Base-by-base conservation (phyloP, 2,888 invertebrate genomes). In the Spicauda simplicius region DNA sequence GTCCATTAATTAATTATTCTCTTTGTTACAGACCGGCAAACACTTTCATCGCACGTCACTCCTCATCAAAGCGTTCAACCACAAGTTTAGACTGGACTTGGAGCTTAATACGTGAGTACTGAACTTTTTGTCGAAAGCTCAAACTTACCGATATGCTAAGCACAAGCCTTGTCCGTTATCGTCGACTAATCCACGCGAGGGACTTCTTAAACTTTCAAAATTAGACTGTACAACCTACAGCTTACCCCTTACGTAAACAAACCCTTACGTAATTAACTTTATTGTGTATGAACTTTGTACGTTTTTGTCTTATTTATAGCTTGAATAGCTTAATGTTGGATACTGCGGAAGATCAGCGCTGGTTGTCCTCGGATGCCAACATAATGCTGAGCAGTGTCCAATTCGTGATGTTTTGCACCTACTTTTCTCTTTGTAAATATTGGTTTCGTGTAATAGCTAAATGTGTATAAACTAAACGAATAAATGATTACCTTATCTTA, bases 51-150 rank as follows among this genome's bases (percentile, higher is more conserved):
- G 97, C 89, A 98, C 98, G 84, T 98, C 98, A 87, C 96, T 98
- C 91, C 96, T 98, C 94, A 98, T 98, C 95, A 98, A 98, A 95
- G 98, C 98, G 92, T 98, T 98, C 95, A 98, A 97, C 94, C 97
- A 98, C 94, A 98, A 97, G 95, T 98, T 98, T 94, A 97, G 98
- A 87, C 95, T 98, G 94, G 98, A 98, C 94, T 95, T 98, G 93
- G 98, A 98, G 95, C 96, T 98, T 94, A 98, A 98, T 94, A 97
- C 98, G 97, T 98, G 94, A 97, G 97, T 97, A 94, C 77, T 72
- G 70, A 70, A n/a, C 30, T 37, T 50, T 50, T 50, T 18, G 18
- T 50, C 50, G 16, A 10, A 18, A 50, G 10, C 11, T 18, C 10
- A 50, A 55, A 53, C 14, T 53, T 53, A 14, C 53, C 33, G 11